Base-by-base conservation (phyloP, 2,888 invertebrate species). In the Cinara cedri region DNA sequence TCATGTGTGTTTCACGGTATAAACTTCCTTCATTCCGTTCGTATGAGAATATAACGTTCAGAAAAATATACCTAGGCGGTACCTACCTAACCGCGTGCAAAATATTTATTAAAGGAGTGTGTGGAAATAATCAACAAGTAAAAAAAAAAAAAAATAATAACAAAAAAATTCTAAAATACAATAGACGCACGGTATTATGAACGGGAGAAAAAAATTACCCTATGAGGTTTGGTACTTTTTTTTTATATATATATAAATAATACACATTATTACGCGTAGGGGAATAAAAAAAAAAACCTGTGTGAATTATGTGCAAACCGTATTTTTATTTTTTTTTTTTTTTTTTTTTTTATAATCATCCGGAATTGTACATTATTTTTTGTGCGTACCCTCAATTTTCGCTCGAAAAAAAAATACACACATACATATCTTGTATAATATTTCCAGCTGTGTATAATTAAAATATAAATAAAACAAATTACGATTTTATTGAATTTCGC, bases 401-500 rank as follows among this genome's bases (percentile, higher is more conserved):
- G 21, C 24, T 19, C 13, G 4, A 46, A 66, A 66, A 54, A 65
- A 63, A 60, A n/a, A 49, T 16, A 74, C 26, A 74, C 34, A 1
- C 13, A 55, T 19, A 72, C 55, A 72, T 46, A 26, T n/a, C n/a
- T n/a, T n/a, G n/a, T n/a, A n/a, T n/a, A n/a, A n/a, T 42, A 72
- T 60, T 60, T 51, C 51, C 62, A 49, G 46, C 24, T 60, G 57
- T 57, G 34, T 34, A 34, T 34, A 72, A 72, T 72, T 72, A 72
- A 46, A 46, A 13, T 42, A 60, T 46, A 72, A 72, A n/a, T n/a
- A n/a, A n/a, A n/a, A n/a, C n/a, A 72, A 72, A 60, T 72, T 46
- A 60, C 13, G 57, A 57, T 60, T 72, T 60, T 72, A 72, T 72
- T 72, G 72, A 72, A 72, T 72, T 60, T 34, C n/a, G 46, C 46